Conservation (phyloP, 2,113 vertebrate species). For the Oxyura jamaicensis region DNA sequence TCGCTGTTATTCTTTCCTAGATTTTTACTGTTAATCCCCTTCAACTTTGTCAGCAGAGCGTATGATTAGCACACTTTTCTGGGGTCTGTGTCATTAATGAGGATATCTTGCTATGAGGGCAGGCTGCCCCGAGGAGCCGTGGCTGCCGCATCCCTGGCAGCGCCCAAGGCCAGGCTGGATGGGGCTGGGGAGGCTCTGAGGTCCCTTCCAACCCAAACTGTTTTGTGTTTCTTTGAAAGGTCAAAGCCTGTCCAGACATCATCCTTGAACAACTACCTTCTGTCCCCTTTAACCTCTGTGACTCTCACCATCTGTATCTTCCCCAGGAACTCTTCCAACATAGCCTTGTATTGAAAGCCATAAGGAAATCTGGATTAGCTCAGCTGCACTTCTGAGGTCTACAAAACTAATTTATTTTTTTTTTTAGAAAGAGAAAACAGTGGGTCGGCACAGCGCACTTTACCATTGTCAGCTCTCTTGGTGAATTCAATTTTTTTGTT, state of each 20-base stretch:
- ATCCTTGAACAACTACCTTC: neutral
- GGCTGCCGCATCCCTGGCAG: no score
- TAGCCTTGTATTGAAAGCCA: neutral
- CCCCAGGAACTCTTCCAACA: neutral
- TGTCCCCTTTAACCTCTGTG: neutral
- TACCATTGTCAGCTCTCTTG: neutral
- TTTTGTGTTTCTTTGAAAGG: no score
- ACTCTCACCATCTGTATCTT: neutral
- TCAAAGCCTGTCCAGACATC: neutral
- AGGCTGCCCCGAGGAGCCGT: no score
- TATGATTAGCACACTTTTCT: neutral
- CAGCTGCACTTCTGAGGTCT: neutral
- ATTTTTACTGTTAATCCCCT: neutral
- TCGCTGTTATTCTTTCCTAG: neutral
- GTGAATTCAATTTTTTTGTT: neutral
- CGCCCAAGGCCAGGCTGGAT: no score
- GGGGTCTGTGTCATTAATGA: neutral
- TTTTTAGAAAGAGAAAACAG: neutral
- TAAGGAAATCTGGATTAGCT: neutral
- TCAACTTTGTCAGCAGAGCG: neutral
- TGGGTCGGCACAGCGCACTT: neutral
- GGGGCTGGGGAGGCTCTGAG: no score
- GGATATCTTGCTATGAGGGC: no score
- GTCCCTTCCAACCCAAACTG: no score
- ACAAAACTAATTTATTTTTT: neutral